These are phyloP conservation scores for Ophioninae sp. DNA, from an alignment of 2,888 invertebrate genomes.

Conservation along the genomic window DNA sequence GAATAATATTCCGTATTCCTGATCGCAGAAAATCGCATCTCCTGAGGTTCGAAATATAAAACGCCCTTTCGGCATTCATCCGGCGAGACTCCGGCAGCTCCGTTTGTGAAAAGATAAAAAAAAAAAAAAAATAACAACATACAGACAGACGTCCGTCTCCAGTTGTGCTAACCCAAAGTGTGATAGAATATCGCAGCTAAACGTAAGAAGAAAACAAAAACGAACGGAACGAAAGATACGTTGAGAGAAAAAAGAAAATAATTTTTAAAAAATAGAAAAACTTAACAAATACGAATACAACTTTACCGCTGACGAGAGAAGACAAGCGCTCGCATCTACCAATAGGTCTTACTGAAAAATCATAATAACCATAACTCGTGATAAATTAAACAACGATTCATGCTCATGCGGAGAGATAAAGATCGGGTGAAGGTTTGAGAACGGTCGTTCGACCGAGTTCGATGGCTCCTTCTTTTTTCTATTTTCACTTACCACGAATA, in stretches of 20 bases:
- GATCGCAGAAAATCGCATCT: constrained; percentile 74
- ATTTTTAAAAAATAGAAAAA: not conserved
- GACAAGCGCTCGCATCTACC: constrained; percentile 65
- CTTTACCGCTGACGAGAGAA: constrained; percentile 60
- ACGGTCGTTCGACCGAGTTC: constrained; percentile 1
- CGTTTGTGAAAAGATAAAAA: constrained; percentile 24
- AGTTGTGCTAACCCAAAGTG: constrained; percentile 54
- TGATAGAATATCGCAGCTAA: constrained; percentile 47
- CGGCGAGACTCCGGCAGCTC: constrained; percentile 57
- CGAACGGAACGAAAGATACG: too few relatives aligned
- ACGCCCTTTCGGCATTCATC: constrained; percentile 46
- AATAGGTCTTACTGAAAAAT: constrained; percentile 56
- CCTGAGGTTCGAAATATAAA: constrained; percentile 74
- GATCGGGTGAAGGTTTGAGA: constrained; percentile 6
- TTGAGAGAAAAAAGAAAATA: not conserved
- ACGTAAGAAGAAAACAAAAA: constrained; percentile 7
- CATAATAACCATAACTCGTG: constrained; percentile 45
- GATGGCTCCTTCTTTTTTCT: constrained; percentile 10
- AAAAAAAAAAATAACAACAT: constrained; percentile 26
- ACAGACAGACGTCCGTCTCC: constrained; percentile 51
- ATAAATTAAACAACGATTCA: constrained; percentile 52
- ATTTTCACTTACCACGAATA: constrained; percentile 56
- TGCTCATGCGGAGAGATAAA: constrained; percentile 63
- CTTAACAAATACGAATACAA: constrained; percentile 49
- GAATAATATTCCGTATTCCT: constrained; percentile 50